Conservation (phyloP, 92 coral and sea anemone genomes). For the Zoanthus gigantus region DNA sequence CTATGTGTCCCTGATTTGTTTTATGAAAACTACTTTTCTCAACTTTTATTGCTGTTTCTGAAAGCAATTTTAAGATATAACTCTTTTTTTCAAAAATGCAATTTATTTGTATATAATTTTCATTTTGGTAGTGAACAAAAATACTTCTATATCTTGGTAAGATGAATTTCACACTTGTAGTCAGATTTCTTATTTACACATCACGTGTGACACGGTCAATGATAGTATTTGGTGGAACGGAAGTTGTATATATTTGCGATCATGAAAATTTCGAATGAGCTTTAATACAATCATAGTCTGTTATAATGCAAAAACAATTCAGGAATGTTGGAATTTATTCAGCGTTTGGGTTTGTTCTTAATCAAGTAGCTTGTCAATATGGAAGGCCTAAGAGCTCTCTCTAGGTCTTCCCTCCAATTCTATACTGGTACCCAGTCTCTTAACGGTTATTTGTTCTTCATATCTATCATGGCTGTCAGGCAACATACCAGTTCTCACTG, state of each 20-base stretch:
- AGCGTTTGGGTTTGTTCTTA: neutral
- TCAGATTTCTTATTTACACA: neutral
- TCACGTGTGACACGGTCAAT: neutral
- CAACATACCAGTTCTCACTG: too few relatives aligned
- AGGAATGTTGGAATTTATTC: neutral
- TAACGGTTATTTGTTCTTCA: neutral
- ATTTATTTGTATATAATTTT: neutral
- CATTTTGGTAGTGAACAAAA: neutral
- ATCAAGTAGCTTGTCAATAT: constrained; percentile 1
- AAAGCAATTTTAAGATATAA: neutral
- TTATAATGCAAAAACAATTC: neutral
- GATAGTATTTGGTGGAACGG: neutral
- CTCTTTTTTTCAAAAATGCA: neutral
- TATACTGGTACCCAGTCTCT: constrained; percentile 29
- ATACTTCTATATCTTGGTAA: neutral
- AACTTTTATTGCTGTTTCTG: neutral
- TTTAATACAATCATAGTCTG: neutral
- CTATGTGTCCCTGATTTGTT: neutral
- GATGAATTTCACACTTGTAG: neutral
- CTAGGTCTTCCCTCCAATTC: constrained; percentile 24
- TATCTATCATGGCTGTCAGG: constrained; percentile 8
- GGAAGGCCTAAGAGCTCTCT: constrained; percentile 7
- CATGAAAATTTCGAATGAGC: neutral
- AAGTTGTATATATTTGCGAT: neutral
- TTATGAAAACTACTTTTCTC: neutral